These are phyloP conservation scores for Neodiprion pinetum DNA, from an alignment of 1,140 invertebrate species.

Conservation along the genomic window DNA sequence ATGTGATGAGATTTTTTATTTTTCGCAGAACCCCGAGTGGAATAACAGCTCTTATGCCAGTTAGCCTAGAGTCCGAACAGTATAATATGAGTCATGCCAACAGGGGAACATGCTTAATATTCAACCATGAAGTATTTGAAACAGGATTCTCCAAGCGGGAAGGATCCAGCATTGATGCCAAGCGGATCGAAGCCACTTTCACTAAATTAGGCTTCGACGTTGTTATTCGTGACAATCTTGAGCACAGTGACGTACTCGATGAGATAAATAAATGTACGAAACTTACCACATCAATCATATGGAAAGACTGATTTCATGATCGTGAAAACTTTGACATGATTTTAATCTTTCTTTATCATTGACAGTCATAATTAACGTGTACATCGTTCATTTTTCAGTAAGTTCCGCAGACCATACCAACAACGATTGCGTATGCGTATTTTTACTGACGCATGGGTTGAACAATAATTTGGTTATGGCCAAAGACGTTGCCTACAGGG, in stretches of 20 bases:
- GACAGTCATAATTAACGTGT: no score
- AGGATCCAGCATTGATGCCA: conserved; percentile 45
- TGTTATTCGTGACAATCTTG: conserved; percentile 37
- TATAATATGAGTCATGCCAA: conserved; percentile 74
- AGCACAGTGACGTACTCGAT: conserved; percentile 36
- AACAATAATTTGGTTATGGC: conserved; percentile 64
- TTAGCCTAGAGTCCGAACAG: conserved; percentile 46
- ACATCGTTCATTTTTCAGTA: conserved; percentile 35
- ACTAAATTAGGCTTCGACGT: conserved; percentile 47
- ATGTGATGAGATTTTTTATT: background rate
- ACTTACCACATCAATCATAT: no score
- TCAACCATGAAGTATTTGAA: conserved; percentile 75
- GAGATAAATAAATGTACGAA: conserved; percentile 44
- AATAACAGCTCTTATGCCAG: conserved; percentile 36
- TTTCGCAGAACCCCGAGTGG: background rate
- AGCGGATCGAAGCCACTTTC: conserved; percentile 44
- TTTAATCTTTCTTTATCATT: no score
- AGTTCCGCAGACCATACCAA: conserved; percentile 63
- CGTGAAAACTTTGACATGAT: no score
- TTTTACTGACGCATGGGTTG: conserved; percentile 71
- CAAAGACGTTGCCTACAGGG: conserved; percentile 63
- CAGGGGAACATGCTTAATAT: conserved; percentile 75
- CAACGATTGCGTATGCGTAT: conserved; percentile 68
- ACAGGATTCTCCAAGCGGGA: conserved; percentile 36
- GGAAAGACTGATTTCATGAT: no score